Percentiles rank a stretch among this genome's conserved stretches.
phyloP scores from a whole-genome alignment of 1,140 invertebrate species.

The Adoxophyes honmai region DNA sequence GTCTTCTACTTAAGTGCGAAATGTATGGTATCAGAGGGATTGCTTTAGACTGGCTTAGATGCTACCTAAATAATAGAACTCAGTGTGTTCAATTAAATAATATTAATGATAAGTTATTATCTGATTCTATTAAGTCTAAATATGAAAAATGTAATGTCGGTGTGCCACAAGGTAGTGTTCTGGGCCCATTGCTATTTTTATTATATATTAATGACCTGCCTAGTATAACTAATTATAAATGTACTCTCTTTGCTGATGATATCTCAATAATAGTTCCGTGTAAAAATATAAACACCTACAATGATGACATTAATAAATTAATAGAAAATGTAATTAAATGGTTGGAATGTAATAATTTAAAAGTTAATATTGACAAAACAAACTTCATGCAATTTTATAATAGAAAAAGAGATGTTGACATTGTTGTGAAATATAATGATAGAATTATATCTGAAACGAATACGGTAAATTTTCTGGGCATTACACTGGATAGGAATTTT shows the following conservation, averaged over 20 bases:
- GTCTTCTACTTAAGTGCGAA: background rate
- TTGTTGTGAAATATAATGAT: slow-evolving; percentile 3
- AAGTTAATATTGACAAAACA: background rate
- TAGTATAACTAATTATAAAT: slow-evolving; percentile 1
- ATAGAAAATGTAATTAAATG: background rate
- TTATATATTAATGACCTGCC: slow-evolving; percentile 15
- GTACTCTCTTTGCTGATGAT: slow-evolving; percentile 8
- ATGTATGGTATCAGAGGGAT: slow-evolving; percentile 12
- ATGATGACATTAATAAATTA: slow-evolving; percentile 4
- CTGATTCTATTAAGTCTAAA: background rate
- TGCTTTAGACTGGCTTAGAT: background rate
- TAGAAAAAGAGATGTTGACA: background rate
- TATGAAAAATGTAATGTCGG: slow-evolving; percentile 4
- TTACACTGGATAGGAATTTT: background rate
- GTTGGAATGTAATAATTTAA: background rate
- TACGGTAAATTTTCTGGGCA: background rate
- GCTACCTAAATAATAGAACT: slow-evolving; percentile 6
- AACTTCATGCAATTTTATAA: slow-evolving; percentile 10
- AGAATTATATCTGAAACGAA: background rate
- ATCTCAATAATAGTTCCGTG: background rate
- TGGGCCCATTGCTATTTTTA: slow-evolving; percentile 12
- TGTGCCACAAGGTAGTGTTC: slow-evolving; percentile 14
- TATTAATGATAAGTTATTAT: background rate
- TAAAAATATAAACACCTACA: background rate
- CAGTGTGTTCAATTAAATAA: slow-evolving; percentile 14